phyloP scores from a whole-genome alignment of 2,888 invertebrate genomes.

The Drosophila vallismaia region DNA sequence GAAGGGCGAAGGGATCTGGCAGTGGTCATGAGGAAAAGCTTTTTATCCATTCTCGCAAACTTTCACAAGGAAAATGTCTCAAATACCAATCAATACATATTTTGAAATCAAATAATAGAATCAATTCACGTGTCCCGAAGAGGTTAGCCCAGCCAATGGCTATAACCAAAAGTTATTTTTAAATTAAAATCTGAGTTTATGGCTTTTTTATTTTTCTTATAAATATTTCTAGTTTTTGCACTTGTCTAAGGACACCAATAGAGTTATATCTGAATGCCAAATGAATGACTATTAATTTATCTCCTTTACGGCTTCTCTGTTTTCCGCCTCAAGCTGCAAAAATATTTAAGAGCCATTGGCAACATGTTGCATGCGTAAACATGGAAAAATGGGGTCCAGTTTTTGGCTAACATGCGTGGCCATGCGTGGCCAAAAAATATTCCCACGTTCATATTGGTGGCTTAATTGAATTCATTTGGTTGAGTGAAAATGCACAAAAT shows the following conservation, averaged over 20 bases:
- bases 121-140: not conserved
- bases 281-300: constrained; percentile 36
- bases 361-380: constrained; percentile 28
- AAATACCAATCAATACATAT: not conserved
- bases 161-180: not conserved
- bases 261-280: constrained; percentile 23
- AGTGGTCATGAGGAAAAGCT: constrained; percentile 3
- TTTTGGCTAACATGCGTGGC: constrained; percentile 43
- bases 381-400: not conserved
- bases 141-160: not conserved
- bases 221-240: not conserved
- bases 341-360: constrained; percentile 14
- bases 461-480: constrained; percentile 73
- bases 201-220: not conserved
- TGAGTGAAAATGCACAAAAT: constrained; percentile 62
- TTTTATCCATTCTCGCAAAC: not conserved
- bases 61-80: not conserved
- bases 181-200: not conserved
- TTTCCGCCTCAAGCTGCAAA: constrained; percentile 15
- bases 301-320: constrained; percentile 3
- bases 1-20: constrained; percentile 33
- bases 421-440: constrained; percentile 63
- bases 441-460: constrained; percentile 69
- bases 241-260: constrained; percentile 19
- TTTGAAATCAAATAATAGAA: not conserved